phyloP scores from a whole-genome alignment of 2,888 invertebrate genomes.

The Archips crataeganus region DNA sequence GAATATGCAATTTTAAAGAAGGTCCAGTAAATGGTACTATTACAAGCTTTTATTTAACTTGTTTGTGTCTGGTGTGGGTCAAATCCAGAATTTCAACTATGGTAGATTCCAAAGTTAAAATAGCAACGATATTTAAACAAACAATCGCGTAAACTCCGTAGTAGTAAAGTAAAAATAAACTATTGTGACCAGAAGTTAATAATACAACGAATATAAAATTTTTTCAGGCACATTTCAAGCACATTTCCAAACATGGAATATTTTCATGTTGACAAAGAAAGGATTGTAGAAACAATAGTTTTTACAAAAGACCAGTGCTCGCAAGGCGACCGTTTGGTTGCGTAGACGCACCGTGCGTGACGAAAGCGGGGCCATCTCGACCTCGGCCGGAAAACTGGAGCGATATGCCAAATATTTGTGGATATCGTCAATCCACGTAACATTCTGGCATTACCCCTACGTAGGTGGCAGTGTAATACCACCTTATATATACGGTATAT shows the following conservation, averaged over 20 bases:
- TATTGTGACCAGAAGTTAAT: neutral
- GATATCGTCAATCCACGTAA: conserved; percentile 48
- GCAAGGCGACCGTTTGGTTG: conserved; percentile 42
- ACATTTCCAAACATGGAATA: conserved; percentile 22
- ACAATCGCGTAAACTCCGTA: neutral
- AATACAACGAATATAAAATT: neutral
- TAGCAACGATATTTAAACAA: neutral
- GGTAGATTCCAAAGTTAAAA: neutral
- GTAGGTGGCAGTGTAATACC: conserved; percentile 41
- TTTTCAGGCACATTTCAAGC: conserved; percentile 26
- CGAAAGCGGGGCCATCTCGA: conserved; percentile 65
- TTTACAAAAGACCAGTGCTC: conserved; percentile 34
- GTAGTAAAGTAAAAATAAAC: neutral
- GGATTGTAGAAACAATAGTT: conserved; percentile 34
- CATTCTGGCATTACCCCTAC: conserved; percentile 48
- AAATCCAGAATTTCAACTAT: neutral
- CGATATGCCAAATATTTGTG: conserved; percentile 47
- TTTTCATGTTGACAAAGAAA: conserved; percentile 37
- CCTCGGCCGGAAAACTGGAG: conserved; percentile 63
- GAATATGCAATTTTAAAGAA: too few relatives aligned
- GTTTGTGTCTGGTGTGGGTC: too few relatives aligned
- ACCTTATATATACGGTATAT: conserved; percentile 4
- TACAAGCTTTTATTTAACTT: too few relatives aligned
- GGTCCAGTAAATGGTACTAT: too few relatives aligned
- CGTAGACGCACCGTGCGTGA: conserved; percentile 55